phyloP scores from a whole-genome alignment of 2,888 invertebrate genomes.

The Hydrotaea diabolus region DNA sequence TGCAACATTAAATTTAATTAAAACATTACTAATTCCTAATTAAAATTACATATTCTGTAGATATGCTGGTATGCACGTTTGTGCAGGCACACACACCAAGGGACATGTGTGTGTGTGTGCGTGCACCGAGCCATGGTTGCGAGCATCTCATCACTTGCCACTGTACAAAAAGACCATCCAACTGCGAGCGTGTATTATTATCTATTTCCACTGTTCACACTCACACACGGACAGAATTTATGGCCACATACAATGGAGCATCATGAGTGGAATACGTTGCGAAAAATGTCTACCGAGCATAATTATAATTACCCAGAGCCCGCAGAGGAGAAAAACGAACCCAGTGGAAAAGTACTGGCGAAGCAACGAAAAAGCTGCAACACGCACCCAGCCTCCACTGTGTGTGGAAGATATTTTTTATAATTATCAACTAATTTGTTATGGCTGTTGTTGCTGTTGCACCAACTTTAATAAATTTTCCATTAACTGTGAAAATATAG shows the following conservation, averaged over 20 bases:
- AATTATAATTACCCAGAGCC: conserved; percentile 30
- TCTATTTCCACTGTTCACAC: conserved; percentile 26
- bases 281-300: conserved; percentile 32
- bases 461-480: conserved; percentile 39
- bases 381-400: not conserved
- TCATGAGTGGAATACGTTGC: conserved; percentile 23
- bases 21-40: conserved; percentile 41
- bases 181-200: conserved; percentile 17
- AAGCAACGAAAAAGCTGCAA: not conserved
- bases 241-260: not conserved
- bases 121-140: not conserved
- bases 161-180: conserved; percentile 24
- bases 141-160: not conserved
- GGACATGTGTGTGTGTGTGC: not conserved
- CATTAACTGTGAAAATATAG: conserved; percentile 20
- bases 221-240: not conserved
- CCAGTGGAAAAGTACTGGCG: not conserved
- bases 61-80: not conserved
- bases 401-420: conserved; percentile 13
- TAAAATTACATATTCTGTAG: conserved; percentile 27
- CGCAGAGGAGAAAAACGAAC: not conserved
- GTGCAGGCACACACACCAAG: not conserved
- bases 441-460: not conserved
- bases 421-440: conserved; percentile 36
- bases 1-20: conserved; percentile 39